Base-by-base conservation (phyloP, 1,140 invertebrate genomes). In the Lepidurus apus region DNA sequence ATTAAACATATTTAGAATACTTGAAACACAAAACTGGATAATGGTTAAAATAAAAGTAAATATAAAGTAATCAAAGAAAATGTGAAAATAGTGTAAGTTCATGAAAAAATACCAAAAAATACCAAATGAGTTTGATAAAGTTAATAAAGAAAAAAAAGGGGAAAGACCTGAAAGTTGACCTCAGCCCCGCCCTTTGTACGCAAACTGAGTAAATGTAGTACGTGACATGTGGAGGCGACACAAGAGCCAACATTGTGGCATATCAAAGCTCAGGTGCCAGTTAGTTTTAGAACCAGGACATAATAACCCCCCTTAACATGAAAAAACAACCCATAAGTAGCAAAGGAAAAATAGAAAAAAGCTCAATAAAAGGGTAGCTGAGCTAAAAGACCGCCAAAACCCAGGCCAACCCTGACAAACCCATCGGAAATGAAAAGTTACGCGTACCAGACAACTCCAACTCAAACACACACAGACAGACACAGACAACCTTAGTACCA, bases 61-160 rank as follows among this genome's bases (percentile, higher is more conserved):
- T 26, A 26, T 26, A 26, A 26, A 26, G 26, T 34, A 34, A 34
- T 34, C 3, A 34, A 34, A 34, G 34, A 34, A 34, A 34, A 34
- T 34, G 4, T 34, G 34, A 34, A 34, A 34, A 3, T 2, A 34
- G 34, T 34, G 2, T 34, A 34, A 34, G 34, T 34, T 34, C 34
- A 34, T 4, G 34, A 34, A 34, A 34, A 34, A 34, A 34, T 34
- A 34, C 26, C 34, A n/a, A 13, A 65, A 21, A 65, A 65, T 65
- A 0, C 13, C 7, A 65, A 65, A 7, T 65, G 17, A 65, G 17
- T 21, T n/a, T 13, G 53, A 21, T 21, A 65, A 65, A 65, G 53
- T 65, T 65, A 13, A 13, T 17, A 65, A 65, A 21, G 1, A 21
- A 17, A 47, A n/a, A 81, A 81, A 74, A 43, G 79, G 81, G 78